Evolutionary conservation across 53 echinoderm and acorn worm genomes (phyloP).

Genomic region (Henricia sp.): DNA sequence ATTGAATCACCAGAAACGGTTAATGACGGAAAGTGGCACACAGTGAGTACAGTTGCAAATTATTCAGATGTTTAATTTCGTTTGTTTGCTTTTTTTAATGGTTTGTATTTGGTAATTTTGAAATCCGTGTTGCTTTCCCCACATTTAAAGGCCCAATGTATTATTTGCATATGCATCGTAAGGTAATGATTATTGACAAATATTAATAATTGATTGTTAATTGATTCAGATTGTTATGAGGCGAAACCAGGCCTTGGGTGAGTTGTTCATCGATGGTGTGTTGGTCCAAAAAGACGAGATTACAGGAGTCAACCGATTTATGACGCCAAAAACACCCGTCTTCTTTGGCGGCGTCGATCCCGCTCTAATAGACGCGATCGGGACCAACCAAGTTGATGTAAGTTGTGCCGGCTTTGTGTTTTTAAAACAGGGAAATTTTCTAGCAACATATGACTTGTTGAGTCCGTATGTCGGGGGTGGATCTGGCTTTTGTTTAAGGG

Average conservation of each 20-base stretch:
- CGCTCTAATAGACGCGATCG: not conserved
- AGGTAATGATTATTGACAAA: too few relatives aligned
- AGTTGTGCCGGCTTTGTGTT: not conserved
- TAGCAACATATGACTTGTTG: not conserved
- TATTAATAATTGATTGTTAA: too few relatives aligned
- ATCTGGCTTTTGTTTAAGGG: too few relatives aligned
- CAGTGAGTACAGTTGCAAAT: constrained; percentile 53
- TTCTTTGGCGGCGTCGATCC: constrained; percentile 70
- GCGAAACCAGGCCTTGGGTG: constrained; percentile 33
- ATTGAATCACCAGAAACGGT: constrained; percentile 48
- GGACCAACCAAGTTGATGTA: constrained; percentile 25
- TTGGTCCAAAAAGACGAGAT: constrained; percentile 57
- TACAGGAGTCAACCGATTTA: constrained; percentile 7
- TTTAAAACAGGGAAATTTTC: not conserved
- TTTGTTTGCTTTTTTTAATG: not conserved
- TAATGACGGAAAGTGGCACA: constrained; percentile 94
- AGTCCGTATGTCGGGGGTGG: not conserved
- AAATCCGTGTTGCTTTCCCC: too few relatives aligned
- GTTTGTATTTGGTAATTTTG: not conserved
- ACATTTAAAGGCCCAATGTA: too few relatives aligned
- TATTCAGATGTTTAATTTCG: not conserved
- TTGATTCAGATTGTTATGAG: constrained; percentile 63
- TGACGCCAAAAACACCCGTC: constrained; percentile 50
- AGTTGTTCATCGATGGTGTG: constrained; percentile 71
- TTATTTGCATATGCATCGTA: too few relatives aligned